Evolutionary conservation across 2,888 invertebrate genomes (phyloP).

Genomic region (Merodon equestris): DNA sequence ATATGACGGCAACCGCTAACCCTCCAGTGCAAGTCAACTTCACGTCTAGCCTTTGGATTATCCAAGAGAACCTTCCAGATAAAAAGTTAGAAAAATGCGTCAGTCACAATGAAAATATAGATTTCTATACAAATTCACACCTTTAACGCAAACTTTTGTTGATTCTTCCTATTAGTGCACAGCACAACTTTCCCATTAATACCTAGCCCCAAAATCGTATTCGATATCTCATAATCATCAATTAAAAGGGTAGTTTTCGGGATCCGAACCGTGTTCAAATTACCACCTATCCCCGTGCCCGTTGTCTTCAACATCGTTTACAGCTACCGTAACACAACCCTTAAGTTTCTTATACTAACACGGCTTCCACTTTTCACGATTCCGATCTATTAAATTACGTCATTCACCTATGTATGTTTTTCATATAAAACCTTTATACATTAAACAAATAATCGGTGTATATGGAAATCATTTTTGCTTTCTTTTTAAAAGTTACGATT

Average conservation of each 20-base stretch:
- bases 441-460: too few species aligned
- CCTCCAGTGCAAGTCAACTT: slow-evolving; percentile 97
- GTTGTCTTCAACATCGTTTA: slow-evolving; percentile 34
- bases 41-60: slow-evolving; percentile 93
- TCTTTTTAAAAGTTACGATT: too few species aligned
- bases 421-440: too few species aligned
- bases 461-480: too few species aligned
- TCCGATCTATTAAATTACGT: too few species aligned
- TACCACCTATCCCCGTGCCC: slow-evolving; percentile 13
- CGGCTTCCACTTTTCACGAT: too few species aligned
- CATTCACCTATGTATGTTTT: too few species aligned
- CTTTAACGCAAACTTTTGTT: slow-evolving; percentile 94
- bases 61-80: slow-evolving; percentile 88
- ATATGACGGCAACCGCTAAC: slow-evolving; percentile 95
- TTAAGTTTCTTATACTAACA: too few species aligned
- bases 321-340: slow-evolving; percentile 20
- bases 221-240: slow-evolving; percentile 95
- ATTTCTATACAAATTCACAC: slow-evolving; percentile 77
- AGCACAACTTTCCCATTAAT: slow-evolving; percentile 99
- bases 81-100: slow-evolving; percentile 4
- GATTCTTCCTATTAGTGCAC: slow-evolving; percentile 88
- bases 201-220: slow-evolving; percentile 95
- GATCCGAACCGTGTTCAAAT: slow-evolving; percentile 14
- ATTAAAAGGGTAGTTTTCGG: slow-evolving; percentile 90
- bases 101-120: slow-evolving; percentile 3